Evolutionary conservation across 2,113 vertebrate species (phyloP), one percentile per base, ranked within the genome.

Genomic region (Dunckerocampus dactyliophorus): DNA sequence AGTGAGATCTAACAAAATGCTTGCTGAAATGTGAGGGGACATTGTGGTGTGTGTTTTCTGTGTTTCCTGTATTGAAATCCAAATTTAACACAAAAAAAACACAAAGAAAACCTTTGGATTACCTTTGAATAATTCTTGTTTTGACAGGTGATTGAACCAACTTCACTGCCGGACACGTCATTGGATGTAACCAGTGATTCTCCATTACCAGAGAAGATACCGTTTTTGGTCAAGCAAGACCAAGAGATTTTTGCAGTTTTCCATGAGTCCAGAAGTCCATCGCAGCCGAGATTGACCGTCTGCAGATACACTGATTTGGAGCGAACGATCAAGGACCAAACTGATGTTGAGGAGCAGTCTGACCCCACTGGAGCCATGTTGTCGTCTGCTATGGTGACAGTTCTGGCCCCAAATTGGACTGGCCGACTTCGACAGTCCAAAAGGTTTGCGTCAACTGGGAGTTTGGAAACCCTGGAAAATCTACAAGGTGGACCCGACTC

Each of bases 351-450:
- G 17, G 58, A 74, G 54, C 28, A 17, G 3, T 57, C 51, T 6
- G 65, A 51, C 47, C 52, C 49, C 8, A 6, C 43, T 14, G 22
- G 43, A 34, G 49, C 53, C 21, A 92, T 92, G 91, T 59, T 91
- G 56, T 87, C 90, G 6, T 89, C 91, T 47, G 71, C 86, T 11
- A 49, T 92, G 72, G 84, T 85, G 6, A 83, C 88, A 1, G 89
- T 89, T 74, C 83, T 92, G 24, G 86, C 83, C 21, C 84, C 90
- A 16, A 82, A 85, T 49, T 88, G 87, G 88, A 87, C 57, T 50
- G 65, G 75, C 3, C 74, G 81, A 28, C 39, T 73, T 17, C 73
- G 84, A 28, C 80, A 79, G 52, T 69, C 54, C 46, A 90, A 87
- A 79, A 82, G 67, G 70, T 62, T 68, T 31, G 72, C 75, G 15